A percentile compares a stretch with the other conserved stretches of the same genome.
phyloP scores from a whole-genome alignment of 2,113 vertebrate species.

The Rhinolophus sinicus region DNA sequence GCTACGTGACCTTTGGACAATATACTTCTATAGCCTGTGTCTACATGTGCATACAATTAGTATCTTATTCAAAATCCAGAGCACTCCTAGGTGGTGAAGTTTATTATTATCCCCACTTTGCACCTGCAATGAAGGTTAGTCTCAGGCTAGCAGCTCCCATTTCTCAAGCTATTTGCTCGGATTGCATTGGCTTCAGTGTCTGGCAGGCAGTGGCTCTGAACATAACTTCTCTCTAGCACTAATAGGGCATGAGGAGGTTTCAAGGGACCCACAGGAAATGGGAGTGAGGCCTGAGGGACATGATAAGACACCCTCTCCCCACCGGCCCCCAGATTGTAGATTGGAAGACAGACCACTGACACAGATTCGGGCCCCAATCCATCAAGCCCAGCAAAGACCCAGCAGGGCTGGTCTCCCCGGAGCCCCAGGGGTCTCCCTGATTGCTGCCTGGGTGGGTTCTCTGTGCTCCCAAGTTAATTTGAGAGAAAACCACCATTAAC shows the following conservation, averaged over 20 bases:
- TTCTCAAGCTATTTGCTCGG: background rate
- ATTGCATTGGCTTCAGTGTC: background rate
- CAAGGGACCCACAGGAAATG: background rate
- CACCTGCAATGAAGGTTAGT: background rate
- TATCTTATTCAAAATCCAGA: background rate
- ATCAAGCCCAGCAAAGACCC: background rate
- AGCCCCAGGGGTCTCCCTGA: background rate
- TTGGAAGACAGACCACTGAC: background rate
- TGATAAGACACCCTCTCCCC: background rate
- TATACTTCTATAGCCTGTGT: background rate
- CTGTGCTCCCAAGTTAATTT: background rate
- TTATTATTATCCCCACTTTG: background rate
- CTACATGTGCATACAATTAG: background rate
- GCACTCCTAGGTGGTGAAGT: background rate
- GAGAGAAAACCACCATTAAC: background rate
- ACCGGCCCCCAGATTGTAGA: background rate
- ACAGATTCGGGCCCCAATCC: background rate
- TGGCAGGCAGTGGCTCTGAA: constrained; percentile 13
- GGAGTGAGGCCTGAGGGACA: background rate
- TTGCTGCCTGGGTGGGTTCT: background rate
- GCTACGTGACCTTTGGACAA: background rate
- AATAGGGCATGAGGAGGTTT: background rate
- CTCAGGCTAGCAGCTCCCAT: background rate
- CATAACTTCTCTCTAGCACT: background rate
- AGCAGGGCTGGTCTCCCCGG: background rate